Evolutionary conservation across 2,888 invertebrate species (phyloP).

Genomic region (Heliconius ismenius): DNA sequence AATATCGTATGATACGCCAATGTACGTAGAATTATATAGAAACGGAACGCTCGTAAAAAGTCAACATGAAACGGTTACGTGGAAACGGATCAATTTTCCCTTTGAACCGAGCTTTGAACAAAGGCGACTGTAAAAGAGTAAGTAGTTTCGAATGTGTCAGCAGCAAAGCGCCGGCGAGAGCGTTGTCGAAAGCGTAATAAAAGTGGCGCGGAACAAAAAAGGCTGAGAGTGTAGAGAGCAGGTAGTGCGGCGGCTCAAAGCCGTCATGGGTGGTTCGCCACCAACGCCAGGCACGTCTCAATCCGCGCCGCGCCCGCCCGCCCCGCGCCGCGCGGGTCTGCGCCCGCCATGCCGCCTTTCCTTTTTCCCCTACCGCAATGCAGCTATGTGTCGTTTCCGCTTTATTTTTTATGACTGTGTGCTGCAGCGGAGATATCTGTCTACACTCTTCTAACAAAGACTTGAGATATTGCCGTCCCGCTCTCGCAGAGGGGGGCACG

Average conservation of each 20-base stretch:
- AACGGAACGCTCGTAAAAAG: constrained; percentile 46
- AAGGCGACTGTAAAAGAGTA: constrained; percentile 73
- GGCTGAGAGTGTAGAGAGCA: constrained; percentile 56
- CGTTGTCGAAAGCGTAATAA: constrained; percentile 74
- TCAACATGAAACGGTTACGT: constrained; percentile 71
- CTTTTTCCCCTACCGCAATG: constrained; percentile 81
- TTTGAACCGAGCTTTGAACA: constrained; percentile 72
- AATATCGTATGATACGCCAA: constrained; percentile 42
- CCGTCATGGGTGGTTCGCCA: constrained; percentile 81
- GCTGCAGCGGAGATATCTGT: constrained; percentile 79
- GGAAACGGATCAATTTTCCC: constrained; percentile 71
- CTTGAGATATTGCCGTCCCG: constrained; percentile 62
- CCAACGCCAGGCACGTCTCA: constrained; percentile 81
- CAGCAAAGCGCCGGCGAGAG: constrained; percentile 67
- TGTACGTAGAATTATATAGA: neutral
- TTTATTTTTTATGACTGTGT: constrained; percentile 77
- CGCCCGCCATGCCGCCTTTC: constrained; percentile 78
- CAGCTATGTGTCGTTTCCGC: constrained; percentile 82
- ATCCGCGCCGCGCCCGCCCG: constrained; percentile 79
- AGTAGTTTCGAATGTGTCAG: constrained; percentile 77
- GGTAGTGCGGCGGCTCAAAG: constrained; percentile 74
- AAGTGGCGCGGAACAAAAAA: constrained; percentile 78
- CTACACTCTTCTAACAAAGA: constrained; percentile 68
- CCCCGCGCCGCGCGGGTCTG: constrained; percentile 68
- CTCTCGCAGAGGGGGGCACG: constrained; percentile 60